Evolutionary conservation across 2,113 vertebrate species (phyloP).

Genomic region (Spheniscus mendiculus): DNA sequence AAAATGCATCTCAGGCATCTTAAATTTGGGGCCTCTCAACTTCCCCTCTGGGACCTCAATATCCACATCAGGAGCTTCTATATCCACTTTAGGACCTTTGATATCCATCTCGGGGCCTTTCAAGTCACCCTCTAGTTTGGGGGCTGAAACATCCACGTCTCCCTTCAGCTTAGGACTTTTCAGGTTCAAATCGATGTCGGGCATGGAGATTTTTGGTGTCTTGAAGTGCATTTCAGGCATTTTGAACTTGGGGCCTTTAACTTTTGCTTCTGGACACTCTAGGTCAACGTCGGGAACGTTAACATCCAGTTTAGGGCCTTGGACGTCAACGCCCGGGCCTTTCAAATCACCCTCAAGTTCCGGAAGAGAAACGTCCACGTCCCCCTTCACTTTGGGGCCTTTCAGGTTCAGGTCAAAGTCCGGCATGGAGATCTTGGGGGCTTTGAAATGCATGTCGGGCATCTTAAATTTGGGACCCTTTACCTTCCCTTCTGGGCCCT

Average conservation of each 20-base stretch:
- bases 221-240: constrained; percentile 69
- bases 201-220: constrained; percentile 64
- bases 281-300: constrained; percentile 23
- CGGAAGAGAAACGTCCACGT: constrained; percentile 54
- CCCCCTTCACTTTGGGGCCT: constrained; percentile 63
- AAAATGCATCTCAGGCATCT: constrained; percentile 18
- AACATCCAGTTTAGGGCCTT: constrained; percentile 53
- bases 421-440: constrained; percentile 70
- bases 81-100: neutral
- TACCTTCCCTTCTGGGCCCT: constrained; percentile 34
- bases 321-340: constrained; percentile 3
- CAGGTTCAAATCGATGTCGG: constrained; percentile 67
- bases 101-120: constrained; percentile 50
- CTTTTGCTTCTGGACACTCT: constrained; percentile 46
- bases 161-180: constrained; percentile 66
- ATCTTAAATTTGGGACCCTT: constrained; percentile 73
- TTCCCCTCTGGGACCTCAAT: neutral
- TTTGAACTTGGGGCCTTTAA: constrained; percentile 68
- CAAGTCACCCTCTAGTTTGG: constrained; percentile 23
- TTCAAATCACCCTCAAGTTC: constrained; percentile 57
- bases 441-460: constrained; percentile 58
- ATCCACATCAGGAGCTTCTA: neutral
- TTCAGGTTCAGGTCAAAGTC: constrained; percentile 62
- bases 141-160: neutral
- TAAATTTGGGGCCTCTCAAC: neutral